Percentiles rank a stretch among this genome's conserved stretches.
phyloP scores from a whole-genome alignment of 1,140 invertebrate species.

The Anagrus nilaparvatae region DNA sequence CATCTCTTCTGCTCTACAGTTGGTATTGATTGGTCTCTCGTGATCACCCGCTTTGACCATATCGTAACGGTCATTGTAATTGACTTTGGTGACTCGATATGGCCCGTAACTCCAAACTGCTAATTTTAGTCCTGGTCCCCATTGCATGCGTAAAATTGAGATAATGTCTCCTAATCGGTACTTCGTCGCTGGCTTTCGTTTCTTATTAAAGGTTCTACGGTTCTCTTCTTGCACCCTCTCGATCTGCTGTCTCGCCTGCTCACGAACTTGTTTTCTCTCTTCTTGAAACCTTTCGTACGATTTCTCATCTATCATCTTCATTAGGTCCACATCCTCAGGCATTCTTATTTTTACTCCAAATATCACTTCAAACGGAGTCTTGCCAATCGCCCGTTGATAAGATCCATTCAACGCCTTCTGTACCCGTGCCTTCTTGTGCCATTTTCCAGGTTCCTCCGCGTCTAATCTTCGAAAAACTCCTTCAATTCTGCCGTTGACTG shows the following conservation, averaged over 20 bases:
- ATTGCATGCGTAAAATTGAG: slow-evolving; percentile 2
- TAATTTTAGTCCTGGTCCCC: slow-evolving; percentile 8
- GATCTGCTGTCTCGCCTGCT: background rate
- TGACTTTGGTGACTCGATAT: background rate
- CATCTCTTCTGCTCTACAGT: background rate
- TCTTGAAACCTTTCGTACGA: background rate
- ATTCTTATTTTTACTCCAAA: slow-evolving; percentile 2
- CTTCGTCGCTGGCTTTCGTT: background rate
- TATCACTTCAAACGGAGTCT: slow-evolving; percentile 25
- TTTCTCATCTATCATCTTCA: background rate
- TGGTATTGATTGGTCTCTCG: slow-evolving; percentile 1
- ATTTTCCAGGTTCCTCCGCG: slow-evolving; percentile 16
- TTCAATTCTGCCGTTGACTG: background rate
- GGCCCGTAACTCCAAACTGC: background rate
- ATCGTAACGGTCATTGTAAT: background rate
- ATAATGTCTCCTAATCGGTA: slow-evolving; percentile 7
- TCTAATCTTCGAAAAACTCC: background rate
- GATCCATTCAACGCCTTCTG: slow-evolving; percentile 29
- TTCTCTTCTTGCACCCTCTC: slow-evolving; percentile 4
- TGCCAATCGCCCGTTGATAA: slow-evolving; percentile 24
- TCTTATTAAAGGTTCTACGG: background rate
- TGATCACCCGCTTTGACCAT: slow-evolving; percentile 1
- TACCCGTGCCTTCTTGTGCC: slow-evolving; percentile 25
- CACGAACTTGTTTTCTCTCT: background rate
- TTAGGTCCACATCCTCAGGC: background rate